Evolutionary conservation across 1,140 invertebrate genomes (phyloP), one percentile per base, ranked within the genome.

Genomic region (Aphelenchoides besseyi): DNA sequence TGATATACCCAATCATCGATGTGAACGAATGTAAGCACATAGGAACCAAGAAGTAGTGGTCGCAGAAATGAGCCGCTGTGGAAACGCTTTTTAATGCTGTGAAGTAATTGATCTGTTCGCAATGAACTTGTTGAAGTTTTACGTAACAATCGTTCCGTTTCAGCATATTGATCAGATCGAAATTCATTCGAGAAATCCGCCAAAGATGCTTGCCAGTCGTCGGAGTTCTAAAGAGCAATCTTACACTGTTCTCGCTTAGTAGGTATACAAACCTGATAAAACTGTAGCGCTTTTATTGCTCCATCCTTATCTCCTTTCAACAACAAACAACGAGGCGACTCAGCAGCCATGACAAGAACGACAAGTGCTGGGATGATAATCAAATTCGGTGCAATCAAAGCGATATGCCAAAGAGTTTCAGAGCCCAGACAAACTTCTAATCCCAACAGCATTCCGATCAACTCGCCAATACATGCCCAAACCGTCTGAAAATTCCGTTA

Each of bases 11-110:
- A 77, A 68, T 77, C 75, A 57, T 77, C 75, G 28, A 77, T 29
- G 63, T 77, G 75, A 29, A 76, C 78, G 37, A 77, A 77, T 26
- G 76, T 77, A 18, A 77, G 57, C 12, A 77, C 69, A 67, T 79
- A 77, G 9, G 77, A 32, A 16, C 57, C 75, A n/a, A 77, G 28
- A 16, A 79, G 12, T 9, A 77, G 33, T 29, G 75, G 75, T 37
- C 78, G 30, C 18, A 77, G 32, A 71, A 77, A 77, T 23, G 35
- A 70, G 9, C 75, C 76, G 9, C 23, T 72, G 37, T 23, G 29
- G n/a, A 78, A 75, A 26, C 77, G 74, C 26, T 53, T 33, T 12
- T 62, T 53, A 18, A 79, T 67, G 23, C 8, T 73, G 5, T 52
- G 69, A 26, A 23, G n/a, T 16, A 69, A 71, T n/a, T 29, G 68